These are phyloP conservation scores for Passerina amoena DNA, from an alignment of 2,113 vertebrate genomes.

Conservation along the genomic window DNA sequence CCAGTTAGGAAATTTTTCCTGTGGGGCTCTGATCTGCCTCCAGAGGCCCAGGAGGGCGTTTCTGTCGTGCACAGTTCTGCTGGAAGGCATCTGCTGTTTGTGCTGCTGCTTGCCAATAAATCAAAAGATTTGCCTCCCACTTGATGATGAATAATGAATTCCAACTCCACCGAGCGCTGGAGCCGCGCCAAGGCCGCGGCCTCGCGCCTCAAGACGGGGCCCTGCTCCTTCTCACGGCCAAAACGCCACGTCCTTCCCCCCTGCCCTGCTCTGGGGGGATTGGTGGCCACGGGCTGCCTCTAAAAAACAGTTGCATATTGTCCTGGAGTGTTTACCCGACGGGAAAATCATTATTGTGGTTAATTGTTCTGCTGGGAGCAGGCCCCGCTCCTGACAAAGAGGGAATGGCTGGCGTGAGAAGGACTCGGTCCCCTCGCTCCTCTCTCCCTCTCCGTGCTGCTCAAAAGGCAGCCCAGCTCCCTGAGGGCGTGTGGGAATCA, in stretches of 20 bases:
- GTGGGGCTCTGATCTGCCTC: background rate
- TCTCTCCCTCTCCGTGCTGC: background rate
- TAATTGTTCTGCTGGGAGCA: background rate
- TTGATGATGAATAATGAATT: conserved; percentile 18
- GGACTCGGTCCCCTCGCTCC: background rate
- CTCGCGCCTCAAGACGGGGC: background rate
- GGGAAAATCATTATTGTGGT: background rate
- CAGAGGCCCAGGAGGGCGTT: background rate
- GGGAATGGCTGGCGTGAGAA: background rate
- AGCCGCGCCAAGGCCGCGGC: background rate
- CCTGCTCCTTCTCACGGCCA: background rate
- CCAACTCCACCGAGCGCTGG: background rate
- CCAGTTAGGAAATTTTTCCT: background rate
- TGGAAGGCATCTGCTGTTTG: conserved; percentile 27
- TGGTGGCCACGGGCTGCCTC: background rate
- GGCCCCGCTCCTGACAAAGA: background rate
- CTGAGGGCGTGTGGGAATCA: background rate
- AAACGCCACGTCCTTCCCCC: background rate
- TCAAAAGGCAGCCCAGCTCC: background rate
- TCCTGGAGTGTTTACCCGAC: background rate
- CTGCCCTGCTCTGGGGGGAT: background rate
- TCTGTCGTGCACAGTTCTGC: background rate
- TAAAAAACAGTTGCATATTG: conserved; percentile 34
- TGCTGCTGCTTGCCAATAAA: conserved; percentile 33
- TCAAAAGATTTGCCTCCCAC: conserved; percentile 30